Evolutionary conservation across 2,888 invertebrate genomes (phyloP), one percentile per base, ranked within the genome.

Genomic region (Uloborus plumipes): DNA sequence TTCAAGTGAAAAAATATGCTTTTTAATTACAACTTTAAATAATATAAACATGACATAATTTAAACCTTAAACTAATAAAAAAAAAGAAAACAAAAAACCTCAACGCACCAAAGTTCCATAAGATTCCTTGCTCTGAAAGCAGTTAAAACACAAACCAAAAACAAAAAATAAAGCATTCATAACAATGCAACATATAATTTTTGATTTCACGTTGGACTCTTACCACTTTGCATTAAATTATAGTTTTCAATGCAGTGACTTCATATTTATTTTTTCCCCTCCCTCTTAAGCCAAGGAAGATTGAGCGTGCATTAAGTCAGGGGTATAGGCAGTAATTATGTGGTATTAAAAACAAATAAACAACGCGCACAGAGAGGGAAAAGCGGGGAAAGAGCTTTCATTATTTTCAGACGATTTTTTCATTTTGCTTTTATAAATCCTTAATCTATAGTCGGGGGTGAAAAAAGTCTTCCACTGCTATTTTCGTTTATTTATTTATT

Each of bases 331-430:
- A 81, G 80, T 81, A 81, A 81, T 81, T 81, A 81, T 81, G 80
- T 75, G 80, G 80, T 81, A 81, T 81, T 81, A 81, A 81, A 81
- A 81, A 81, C 74, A 81, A 81, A 81, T 81, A 81, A 81, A 81
- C 80, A 81, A 81, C 80, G 72, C 53, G 22, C 76, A 53, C 55
- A 53, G 31, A 65, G 18, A 53, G 59, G 53, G 58, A 67, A 31
- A 47, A 55, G n/a, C 22, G 51, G 55, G 64, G 59, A 65, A 55
- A 53, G 61, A 55, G 65, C 80, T 70, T 81, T 81, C 80, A 81
- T 81, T 81, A 81, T 81, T 81, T 74, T 62, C 20, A 31, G 26
- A 47, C 26, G 69, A 80, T 66, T 49, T 59, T 55, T 64, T n/a
- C 66, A 59, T 80, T 74, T 81, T 81, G 70, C 70, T 74, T 75